Evolutionary conservation across 2,797 vertebrate genomes (phyloP).

Genomic region (Lithobates sylvaticus): DNA sequence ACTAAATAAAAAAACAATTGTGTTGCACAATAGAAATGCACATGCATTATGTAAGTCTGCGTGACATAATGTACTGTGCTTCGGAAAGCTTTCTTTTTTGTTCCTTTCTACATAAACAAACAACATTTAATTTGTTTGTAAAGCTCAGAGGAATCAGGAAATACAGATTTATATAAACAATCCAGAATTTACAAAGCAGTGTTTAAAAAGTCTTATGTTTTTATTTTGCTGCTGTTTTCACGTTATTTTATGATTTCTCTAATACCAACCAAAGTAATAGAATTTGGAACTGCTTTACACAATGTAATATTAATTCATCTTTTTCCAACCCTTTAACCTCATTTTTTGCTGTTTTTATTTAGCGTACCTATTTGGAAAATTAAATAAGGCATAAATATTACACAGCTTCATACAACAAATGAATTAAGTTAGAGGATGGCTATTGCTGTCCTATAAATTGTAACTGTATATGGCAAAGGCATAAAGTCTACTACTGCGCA

Average conservation of each 20-base stretch:
- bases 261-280: conserved; percentile 36
- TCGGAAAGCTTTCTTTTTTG: neutral
- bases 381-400: neutral
- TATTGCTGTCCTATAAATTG: neutral
- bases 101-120: conserved; percentile 22
- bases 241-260: neutral
- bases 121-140: conserved; percentile 34
- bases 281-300: conserved; percentile 15
- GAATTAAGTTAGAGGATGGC: neutral
- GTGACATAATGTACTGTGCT: conserved; percentile 1
- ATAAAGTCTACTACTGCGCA: too few species aligned
- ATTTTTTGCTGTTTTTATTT: neutral
- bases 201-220: conserved; percentile 3
- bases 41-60: neutral
- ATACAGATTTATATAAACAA: conserved; percentile 4
- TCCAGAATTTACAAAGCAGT: conserved; percentile 14
- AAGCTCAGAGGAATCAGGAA: conserved; percentile 39
- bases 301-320: conserved; percentile 15
- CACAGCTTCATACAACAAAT: neutral
- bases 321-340: neutral
- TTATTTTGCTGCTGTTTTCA: neutral
- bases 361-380: neutral
- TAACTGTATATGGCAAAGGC: neutral
- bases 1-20: neutral
- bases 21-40: neutral